These are phyloP conservation scores for Odontomachus brunneus DNA, from an alignment of 1,140 invertebrate species.

Conservation along the genomic window DNA sequence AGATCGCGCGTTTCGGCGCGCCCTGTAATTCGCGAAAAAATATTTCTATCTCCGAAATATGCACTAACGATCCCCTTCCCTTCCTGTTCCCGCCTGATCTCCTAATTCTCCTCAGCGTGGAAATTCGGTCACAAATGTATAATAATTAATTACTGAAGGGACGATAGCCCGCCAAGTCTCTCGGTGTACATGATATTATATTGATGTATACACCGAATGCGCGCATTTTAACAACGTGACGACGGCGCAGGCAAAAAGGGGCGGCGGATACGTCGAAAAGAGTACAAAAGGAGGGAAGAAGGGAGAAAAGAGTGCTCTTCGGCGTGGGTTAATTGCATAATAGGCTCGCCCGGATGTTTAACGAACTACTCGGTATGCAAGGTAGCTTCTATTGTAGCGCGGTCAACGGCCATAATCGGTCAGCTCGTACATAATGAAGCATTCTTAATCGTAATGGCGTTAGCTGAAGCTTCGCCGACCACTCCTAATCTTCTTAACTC, in stretches of 20 bases:
- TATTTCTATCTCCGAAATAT: too few relatives aligned
- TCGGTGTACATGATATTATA: not conserved
- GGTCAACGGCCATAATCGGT: conserved; percentile 66
- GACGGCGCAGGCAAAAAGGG: conserved; percentile 22
- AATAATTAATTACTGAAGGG: conserved; percentile 18
- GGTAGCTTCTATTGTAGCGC: conserved; percentile 63
- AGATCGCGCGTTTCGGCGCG: too few relatives aligned
- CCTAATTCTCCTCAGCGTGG: too few relatives aligned
- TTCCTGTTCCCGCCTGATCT: too few relatives aligned
- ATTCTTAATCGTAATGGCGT: conserved; percentile 82
- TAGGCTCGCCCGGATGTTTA: conserved; percentile 59
- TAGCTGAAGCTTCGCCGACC: conserved; percentile 75
- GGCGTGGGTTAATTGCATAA: conserved; percentile 70
- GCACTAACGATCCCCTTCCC: too few relatives aligned
- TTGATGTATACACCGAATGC: conserved; percentile 31
- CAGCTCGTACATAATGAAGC: conserved; percentile 78
- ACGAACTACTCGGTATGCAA: conserved; percentile 66
- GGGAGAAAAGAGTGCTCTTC: conserved; percentile 50
- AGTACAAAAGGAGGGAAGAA: conserved; percentile 1
- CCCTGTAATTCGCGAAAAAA: too few relatives aligned
- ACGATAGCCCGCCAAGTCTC: not conserved
- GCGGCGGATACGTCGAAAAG: conserved; percentile 33
- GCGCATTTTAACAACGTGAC: conserved; percentile 11
- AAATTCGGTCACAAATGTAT: not conserved
- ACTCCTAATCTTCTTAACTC: conserved; percentile 80